These are phyloP conservation scores for Ormyrus labotus DNA, from an alignment of 2,888 invertebrate species.

Conservation along the genomic window DNA sequence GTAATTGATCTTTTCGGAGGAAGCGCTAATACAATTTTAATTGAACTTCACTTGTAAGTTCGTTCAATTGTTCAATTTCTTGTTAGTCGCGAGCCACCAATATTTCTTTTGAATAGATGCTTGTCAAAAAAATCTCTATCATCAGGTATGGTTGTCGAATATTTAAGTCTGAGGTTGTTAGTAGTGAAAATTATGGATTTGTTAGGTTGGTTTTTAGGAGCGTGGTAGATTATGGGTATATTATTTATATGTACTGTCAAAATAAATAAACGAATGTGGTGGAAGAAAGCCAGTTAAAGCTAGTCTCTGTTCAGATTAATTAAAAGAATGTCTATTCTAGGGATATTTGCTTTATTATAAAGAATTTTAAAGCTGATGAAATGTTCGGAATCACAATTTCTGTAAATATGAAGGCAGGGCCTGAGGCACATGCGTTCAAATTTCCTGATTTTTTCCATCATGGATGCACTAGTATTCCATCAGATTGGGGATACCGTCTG, in stretches of 20 bases:
- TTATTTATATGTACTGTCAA: background rate
- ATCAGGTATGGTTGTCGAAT: background rate
- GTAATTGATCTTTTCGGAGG: no score
- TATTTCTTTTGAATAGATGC: background rate
- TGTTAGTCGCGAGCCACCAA: background rate
- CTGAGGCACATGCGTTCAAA: slow-evolving; percentile 14
- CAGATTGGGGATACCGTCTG: background rate
- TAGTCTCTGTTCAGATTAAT: slow-evolving; percentile 7
- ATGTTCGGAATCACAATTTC: background rate
- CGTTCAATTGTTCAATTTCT: no score
- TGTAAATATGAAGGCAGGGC: background rate
- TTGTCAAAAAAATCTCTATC: background rate
- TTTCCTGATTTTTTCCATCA: slow-evolving; percentile 22
- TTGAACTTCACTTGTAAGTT: no score
- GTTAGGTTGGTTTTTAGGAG: background rate
- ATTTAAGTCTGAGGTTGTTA: background rate
- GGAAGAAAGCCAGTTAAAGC: background rate
- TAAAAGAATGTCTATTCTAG: slow-evolving; percentile 14
- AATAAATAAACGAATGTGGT: background rate
- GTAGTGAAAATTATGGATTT: background rate
- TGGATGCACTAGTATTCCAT: slow-evolving; percentile 11
- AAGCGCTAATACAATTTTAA: no score
- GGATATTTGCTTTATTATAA: slow-evolving; percentile 1
- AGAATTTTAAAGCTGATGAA: background rate
- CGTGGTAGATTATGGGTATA: background rate